Conservation (phyloP, 1,140 invertebrate genomes). For the Anoplolepis gracilipes region DNA sequence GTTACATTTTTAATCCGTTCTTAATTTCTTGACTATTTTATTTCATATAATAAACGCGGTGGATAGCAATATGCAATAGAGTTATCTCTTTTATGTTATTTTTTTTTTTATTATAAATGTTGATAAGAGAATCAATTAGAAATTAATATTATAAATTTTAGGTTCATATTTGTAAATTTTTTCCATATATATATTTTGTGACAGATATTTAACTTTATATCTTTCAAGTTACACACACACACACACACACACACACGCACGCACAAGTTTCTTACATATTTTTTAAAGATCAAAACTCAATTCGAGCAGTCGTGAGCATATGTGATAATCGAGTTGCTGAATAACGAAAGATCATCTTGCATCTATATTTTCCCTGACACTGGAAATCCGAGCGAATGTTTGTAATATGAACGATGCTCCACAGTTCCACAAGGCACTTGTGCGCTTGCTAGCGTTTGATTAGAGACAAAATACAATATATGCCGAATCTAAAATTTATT, state of each 20-base stretch:
- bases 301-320: slow-evolving; percentile 23
- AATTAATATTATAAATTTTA: too few relatives aligned
- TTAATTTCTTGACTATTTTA: neutral
- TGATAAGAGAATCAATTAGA: too few relatives aligned
- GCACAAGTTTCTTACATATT: neutral
- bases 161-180: too few relatives aligned
- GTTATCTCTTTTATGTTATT: too few relatives aligned
- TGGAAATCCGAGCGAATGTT: slow-evolving; percentile 60
- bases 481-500: slow-evolving; percentile 16
- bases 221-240: neutral
- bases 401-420: slow-evolving; percentile 45
- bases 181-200: too few relatives aligned
- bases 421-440: slow-evolving; percentile 28
- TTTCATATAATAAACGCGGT: neutral
- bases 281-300: slow-evolving; percentile 32
- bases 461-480: slow-evolving; percentile 3
- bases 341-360: slow-evolving; percentile 59
- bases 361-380: slow-evolving; percentile 62
- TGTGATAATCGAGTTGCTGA: slow-evolving; percentile 63
- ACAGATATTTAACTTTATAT: too few relatives aligned
- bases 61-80: too few relatives aligned
- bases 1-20: neutral
- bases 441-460: slow-evolving; percentile 37
- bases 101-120: neutral
- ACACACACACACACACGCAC: too few relatives aligned